Evolutionary conservation across 2,113 vertebrate genomes (phyloP), one percentile per base, ranked within the genome.

Genomic region (Boulengeromyrus knoepffleri): DNA sequence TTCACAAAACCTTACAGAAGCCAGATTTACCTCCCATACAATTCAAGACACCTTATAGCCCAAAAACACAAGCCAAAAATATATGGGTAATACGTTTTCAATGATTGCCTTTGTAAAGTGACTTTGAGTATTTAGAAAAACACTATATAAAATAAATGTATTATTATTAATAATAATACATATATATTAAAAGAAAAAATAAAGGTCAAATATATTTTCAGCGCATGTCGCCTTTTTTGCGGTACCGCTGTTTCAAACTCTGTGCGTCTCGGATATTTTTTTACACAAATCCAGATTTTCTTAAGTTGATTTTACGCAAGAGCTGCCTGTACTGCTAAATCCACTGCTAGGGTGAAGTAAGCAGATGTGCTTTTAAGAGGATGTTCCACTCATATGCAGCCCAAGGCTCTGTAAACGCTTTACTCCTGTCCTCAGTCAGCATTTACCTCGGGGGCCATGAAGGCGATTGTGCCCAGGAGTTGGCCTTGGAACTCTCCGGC

Each of bases 401-500:
- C 74, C 21, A 19, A 19, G 36, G 31, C 2, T 80, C 74, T 42
- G 62, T 1, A 70, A 31, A 31, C 5, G 5, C 39, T 80, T 39
- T 13, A 31, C 88, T 52, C 21, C 47, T 27, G 36, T 70, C 50
- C 19, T 39, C 27, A 24, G 8, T 70, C 39, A 80, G 74, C 36
- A 42, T 94, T 95, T 94, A 98, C 97, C 97, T 98, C 97, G 0
- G 97, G 97, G 88, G 97, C 97, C 97, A 98, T 98, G 93, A 98
- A 98, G 3, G 97, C 97, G 93, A 98, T 98, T 87, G 97, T 98
- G 90, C 97, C 97, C 93, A 98, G 90, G 85, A 98, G 94, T 58
- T 98, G 97, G 90, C 97, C 97, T 95, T 98, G 97, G 94, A 98
- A 98, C 92, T 98, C 97, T 53, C 97, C 97, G 8, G 97, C 97